These are phyloP conservation scores for crab-eating macaque (Macaca fascicularis) DNA, from an alignment of 2,113 vertebrate genomes.

Conservation along the genomic window DNA sequence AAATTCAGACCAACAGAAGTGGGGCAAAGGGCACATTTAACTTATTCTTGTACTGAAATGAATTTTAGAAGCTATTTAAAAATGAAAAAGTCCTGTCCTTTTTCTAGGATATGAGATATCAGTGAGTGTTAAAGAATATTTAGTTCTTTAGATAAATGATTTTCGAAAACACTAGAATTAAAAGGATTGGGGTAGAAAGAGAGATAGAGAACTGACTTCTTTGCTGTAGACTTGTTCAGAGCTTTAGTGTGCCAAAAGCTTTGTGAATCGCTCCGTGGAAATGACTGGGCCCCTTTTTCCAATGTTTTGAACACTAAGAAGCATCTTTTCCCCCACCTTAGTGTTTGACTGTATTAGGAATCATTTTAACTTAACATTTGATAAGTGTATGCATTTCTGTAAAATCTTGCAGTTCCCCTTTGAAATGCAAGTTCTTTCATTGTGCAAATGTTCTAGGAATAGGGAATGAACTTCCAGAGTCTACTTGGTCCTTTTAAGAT, in stretches of 20 bases:
- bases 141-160: background rate
- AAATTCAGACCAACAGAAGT: background rate
- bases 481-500: background rate
- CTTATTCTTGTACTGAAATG: background rate
- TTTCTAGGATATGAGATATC: background rate
- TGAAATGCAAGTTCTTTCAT: conserved; percentile 46
- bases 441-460: background rate
- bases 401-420: conserved; percentile 6
- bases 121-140: background rate
- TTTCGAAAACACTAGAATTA: conserved; percentile 2
- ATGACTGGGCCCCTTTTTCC: background rate
- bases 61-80: conserved; percentile 5
- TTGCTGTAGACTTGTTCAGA: background rate
- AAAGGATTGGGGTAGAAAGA: background rate
- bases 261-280: background rate
- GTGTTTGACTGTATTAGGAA: background rate
- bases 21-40: background rate
- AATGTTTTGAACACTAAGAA: background rate
- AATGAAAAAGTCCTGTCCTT: background rate
- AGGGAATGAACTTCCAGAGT: background rate
- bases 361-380: conserved; percentile 6
- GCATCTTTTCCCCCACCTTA: background rate
- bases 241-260: background rate
- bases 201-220: background rate
- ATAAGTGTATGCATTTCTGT: background rate